A percentile compares a stretch with the other conserved stretches of the same genome.
Evolutionary conservation across 92 coral and sea anemone species (phyloP).

Genomic region (Diadumene lineata): DNA sequence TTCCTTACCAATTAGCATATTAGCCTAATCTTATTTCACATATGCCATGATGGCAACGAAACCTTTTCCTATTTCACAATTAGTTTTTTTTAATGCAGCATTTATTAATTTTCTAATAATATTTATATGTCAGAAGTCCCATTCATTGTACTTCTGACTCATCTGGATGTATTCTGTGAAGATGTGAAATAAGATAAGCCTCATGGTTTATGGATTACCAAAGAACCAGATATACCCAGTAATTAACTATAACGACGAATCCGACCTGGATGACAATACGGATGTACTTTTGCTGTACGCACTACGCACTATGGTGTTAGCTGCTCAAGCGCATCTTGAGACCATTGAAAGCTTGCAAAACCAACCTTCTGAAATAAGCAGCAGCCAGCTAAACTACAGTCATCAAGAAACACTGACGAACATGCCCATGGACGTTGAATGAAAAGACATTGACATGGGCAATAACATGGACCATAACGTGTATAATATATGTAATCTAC

Average conservation of each 20-base stretch:
- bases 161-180: constrained; percentile 12
- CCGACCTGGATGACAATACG: constrained; percentile 6
- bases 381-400: neutral
- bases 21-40: too few relatives aligned
- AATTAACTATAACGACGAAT: constrained; percentile 9
- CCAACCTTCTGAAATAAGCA: neutral
- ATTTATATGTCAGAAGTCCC: constrained; percentile 10
- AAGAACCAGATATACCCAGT: constrained; percentile 21
- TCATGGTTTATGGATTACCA: neutral
- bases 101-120: neutral
- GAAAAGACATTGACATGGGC: too few relatives aligned
- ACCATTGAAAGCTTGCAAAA: neutral
- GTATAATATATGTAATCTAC: too few relatives aligned
- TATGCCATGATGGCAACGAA: too few relatives aligned
- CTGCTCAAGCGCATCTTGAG: constrained; percentile 3
- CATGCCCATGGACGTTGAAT: neutral
- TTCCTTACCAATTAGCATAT: too few relatives aligned
- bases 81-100: too few relatives aligned
- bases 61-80: too few relatives aligned
- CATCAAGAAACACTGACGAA: neutral
- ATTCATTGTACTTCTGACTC: constrained; percentile 11
- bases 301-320: constrained; percentile 11
- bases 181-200: neutral
- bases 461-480: too few relatives aligned
- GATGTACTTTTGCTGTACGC: constrained; percentile 23